Percentiles rank a stretch among this genome's conserved stretches.
Conservation (phyloP, 2,113 vertebrate genomes). For the Pontoporia blainvillei region DNA sequence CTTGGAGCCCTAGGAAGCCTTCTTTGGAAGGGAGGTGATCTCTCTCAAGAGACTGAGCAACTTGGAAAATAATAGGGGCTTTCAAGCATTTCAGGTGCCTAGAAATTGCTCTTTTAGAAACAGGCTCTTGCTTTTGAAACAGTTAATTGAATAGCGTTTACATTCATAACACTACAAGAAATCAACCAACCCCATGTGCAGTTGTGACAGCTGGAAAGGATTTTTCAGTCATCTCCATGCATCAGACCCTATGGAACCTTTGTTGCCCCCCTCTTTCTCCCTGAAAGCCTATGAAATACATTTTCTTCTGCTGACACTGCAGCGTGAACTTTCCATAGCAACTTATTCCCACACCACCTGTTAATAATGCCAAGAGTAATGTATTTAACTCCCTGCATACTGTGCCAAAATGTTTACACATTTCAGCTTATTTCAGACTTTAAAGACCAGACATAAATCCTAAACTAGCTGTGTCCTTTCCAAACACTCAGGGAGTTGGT, state of each 20-base stretch:
- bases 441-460: conserved; percentile 69
- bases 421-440: conserved; percentile 61
- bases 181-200: neutral
- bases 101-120: conserved; percentile 41
- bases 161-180: conserved; percentile 63
- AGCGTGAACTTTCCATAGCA: conserved; percentile 59
- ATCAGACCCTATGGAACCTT: conserved; percentile 30
- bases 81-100: conserved; percentile 1
- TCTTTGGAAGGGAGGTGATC: neutral
- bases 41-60: conserved; percentile 12
- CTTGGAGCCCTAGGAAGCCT: neutral
- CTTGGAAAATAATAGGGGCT: conserved; percentile 16
- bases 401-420: conserved; percentile 74
- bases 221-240: conserved; percentile 64
- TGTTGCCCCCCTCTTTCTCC: neutral
- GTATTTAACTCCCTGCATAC: conserved; percentile 66
- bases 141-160: conserved; percentile 65
- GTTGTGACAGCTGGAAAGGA: conserved; percentile 74
- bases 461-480: conserved; percentile 45
- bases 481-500: conserved; percentile 25
- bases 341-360: conserved; percentile 72
- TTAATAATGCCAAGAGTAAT: conserved; percentile 69
- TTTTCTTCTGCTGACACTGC: conserved; percentile 72
- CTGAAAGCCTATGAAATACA: conserved; percentile 64
- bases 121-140: conserved; percentile 40